Evolutionary conservation across 2,888 invertebrate species (phyloP).

Genomic region (Dynastes hyllus): DNA sequence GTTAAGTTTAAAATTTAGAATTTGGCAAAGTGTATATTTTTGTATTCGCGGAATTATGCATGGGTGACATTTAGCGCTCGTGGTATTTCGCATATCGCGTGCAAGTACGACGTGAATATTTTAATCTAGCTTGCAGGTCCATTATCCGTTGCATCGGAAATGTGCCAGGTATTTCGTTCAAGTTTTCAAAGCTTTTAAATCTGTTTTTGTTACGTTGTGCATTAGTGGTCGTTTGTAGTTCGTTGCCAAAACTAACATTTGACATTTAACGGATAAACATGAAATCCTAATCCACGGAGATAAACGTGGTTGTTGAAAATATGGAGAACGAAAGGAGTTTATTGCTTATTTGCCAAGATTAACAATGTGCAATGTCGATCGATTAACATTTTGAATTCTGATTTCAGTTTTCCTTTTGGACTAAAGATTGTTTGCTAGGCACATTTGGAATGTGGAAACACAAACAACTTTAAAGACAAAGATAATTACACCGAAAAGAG

Average conservation of each 20-base stretch:
- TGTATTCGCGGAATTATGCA: too few relatives aligned
- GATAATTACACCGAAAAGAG: too few relatives aligned
- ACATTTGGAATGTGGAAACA: too few relatives aligned
- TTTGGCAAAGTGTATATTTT: too few relatives aligned
- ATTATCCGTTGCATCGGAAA: conserved; percentile 13
- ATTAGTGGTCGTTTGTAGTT: not conserved
- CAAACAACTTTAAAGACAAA: too few relatives aligned
- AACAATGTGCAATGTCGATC: not conserved
- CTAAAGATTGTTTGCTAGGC: too few relatives aligned
- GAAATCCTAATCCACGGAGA: not conserved
- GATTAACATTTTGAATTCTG: not conserved
- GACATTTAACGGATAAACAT: not conserved
- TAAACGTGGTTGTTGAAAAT: not conserved
- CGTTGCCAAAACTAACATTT: not conserved
- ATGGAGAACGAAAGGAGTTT: not conserved
- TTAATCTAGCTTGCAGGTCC: conserved; percentile 3
- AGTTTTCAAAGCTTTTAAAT: not conserved
- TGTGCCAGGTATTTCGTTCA: conserved; percentile 10
- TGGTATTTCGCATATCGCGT: not conserved
- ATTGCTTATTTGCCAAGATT: not conserved
- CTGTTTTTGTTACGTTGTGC: conserved; percentile 3
- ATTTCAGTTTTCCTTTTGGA: too few relatives aligned
- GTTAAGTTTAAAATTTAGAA: too few relatives aligned
- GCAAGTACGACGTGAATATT: conserved; percentile 2
- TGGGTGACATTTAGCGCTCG: not conserved